Percentiles rank a stretch among this genome's conserved stretches.
These are phyloP conservation scores for Miniopterus natalensis DNA, from an alignment of 2,113 vertebrate species.

Conservation along the genomic window DNA sequence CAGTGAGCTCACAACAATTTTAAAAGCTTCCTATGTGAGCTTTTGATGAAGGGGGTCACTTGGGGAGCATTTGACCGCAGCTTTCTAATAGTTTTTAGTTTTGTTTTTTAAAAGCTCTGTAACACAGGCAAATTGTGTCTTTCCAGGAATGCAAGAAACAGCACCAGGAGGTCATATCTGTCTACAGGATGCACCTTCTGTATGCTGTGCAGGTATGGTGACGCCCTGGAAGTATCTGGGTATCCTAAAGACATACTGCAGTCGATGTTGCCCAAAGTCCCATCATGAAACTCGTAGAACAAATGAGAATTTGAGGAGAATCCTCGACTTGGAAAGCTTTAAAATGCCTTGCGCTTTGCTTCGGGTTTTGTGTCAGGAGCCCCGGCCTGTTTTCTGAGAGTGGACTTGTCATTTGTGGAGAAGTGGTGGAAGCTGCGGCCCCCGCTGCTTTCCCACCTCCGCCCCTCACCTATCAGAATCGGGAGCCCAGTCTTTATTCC, in stretches of 20 bases:
- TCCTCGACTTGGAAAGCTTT: not conserved
- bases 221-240: not conserved
- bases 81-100: not conserved
- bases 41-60: not conserved
- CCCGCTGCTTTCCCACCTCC: not conserved
- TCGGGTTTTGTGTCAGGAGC: not conserved
- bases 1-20: not conserved
- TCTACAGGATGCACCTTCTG: conserved; percentile 99
- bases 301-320: not conserved
- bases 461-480: not conserved
- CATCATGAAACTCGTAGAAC: not conserved
- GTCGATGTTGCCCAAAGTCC: not conserved
- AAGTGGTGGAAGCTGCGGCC: not conserved
- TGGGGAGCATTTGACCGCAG: not conserved
- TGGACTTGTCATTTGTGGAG: not conserved
- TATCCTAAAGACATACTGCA: not conserved
- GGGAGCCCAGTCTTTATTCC: not conserved
- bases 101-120: not conserved
- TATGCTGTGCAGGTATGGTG: conserved; percentile 97
- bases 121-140: conserved; percentile 60
- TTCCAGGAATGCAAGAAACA: conserved; percentile 96
- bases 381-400: not conserved
- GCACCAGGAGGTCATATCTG: conserved; percentile 96
- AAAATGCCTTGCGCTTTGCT: not conserved
- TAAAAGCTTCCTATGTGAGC: not conserved